phyloP scores from a whole-genome alignment of 2,113 vertebrate genomes.

The Coreoperca whiteheadi region DNA sequence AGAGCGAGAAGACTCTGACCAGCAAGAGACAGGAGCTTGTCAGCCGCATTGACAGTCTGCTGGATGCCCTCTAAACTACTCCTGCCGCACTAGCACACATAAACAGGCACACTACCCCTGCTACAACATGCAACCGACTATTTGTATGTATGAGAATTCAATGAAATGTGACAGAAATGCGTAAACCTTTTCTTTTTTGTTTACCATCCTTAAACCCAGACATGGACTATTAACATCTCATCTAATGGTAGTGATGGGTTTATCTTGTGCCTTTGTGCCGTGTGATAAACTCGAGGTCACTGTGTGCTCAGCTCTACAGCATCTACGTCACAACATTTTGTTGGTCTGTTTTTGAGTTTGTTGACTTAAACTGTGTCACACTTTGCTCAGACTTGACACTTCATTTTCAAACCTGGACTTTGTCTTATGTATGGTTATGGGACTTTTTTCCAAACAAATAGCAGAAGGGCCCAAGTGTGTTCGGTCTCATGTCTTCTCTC shows the following conservation, averaged over 20 bases:
- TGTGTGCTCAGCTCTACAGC: constrained; percentile 43
- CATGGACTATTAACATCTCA: constrained; percentile 61
- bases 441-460: constrained; percentile 40
- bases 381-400: constrained; percentile 28
- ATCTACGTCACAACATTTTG: constrained; percentile 24
- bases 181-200: constrained; percentile 34
- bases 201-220: constrained; percentile 45
- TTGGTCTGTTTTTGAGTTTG: constrained; percentile 43
- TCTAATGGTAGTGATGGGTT: constrained; percentile 54
- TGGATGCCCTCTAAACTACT: constrained; percentile 90
- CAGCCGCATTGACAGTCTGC: constrained; percentile 94
- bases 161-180: constrained; percentile 51
- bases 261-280: constrained; percentile 73
- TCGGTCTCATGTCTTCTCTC: constrained; percentile 70
- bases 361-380: constrained; percentile 30
- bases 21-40: constrained; percentile 94
- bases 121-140: constrained; percentile 19
- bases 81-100: background rate
- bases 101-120: constrained; percentile 1
- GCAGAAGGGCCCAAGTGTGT: constrained; percentile 39
- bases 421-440: constrained; percentile 29
- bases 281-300: constrained; percentile 65
- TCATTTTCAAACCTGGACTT: constrained; percentile 44
- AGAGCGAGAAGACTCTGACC: constrained; percentile 92
- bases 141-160: constrained; percentile 44